Base-by-base conservation (phyloP, 23 tunicate genomes). In the Diplosoma virens region DNA sequence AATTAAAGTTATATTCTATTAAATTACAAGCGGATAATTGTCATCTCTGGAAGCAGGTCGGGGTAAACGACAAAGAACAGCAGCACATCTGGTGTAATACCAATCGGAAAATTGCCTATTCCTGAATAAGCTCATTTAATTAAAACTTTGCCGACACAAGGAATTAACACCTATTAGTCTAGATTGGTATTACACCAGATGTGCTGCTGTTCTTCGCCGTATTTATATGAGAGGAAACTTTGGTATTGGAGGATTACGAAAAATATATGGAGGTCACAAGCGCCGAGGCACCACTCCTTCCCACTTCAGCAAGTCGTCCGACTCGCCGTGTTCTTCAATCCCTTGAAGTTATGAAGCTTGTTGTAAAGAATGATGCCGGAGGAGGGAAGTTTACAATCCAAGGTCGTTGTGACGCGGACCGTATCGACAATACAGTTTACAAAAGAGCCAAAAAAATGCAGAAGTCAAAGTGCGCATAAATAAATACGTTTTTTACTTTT, bases 1-100 rank as follows among this genome's bases (percentile, higher is more conserved):
- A n/a, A n/a, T n/a, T n/a, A n/a, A n/a, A n/a, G n/a, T n/a, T n/a
- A n/a, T n/a, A n/a, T n/a, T n/a, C n/a, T n/a, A n/a, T n/a, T n/a
- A n/a, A n/a, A n/a, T n/a, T n/a, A n/a, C n/a, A n/a, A n/a, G n/a
- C n/a, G n/a, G n/a, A n/a, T n/a, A n/a, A n/a, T n/a, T n/a, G n/a
- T n/a, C n/a, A n/a, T n/a, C n/a, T n/a, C n/a, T n/a, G n/a, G n/a
- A n/a, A n/a, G n/a, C n/a, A n/a, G n/a, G n/a, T n/a, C n/a, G n/a
- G n/a, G n/a, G n/a, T n/a, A n/a, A n/a, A 41, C 86, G 98, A 33
- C 98, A 47, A 64, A 81, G 66, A 24, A 77, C 77, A 2, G 98
- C 81, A 28, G 98, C 98, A 59, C 98, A 93, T 77, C 98, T 68
- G 22, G 82, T 69, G 81, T 93, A 93, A 54, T 58, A 93, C 98